Evolutionary conservation across 2,888 invertebrate genomes (phyloP).

Genomic region (Acrobasis suavella): DNA sequence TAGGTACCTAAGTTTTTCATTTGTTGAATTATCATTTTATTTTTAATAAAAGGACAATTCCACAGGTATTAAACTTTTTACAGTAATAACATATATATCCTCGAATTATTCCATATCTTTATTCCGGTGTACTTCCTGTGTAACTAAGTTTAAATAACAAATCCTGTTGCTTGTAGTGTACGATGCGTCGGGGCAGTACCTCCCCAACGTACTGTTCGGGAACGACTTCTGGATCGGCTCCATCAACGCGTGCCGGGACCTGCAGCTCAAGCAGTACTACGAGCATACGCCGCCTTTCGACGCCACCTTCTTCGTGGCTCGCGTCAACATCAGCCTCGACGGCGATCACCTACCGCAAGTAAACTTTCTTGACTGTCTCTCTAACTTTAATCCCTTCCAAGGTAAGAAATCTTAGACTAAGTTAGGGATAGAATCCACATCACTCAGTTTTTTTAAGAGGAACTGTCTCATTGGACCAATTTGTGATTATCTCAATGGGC

Average conservation of each 20-base stretch:
- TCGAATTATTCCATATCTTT: too few relatives aligned
- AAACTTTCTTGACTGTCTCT: slow-evolving; percentile 38
- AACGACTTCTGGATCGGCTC: slow-evolving; percentile 93
- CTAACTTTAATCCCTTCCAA: background rate
- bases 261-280: slow-evolving; percentile 79
- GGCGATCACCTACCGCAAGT: slow-evolving; percentile 79
- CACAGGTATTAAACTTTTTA: too few relatives aligned
- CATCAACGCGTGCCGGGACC: slow-evolving; percentile 85
- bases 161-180: slow-evolving; percentile 81
- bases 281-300: slow-evolving; percentile 82
- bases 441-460: background rate
- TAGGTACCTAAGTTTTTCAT: too few relatives aligned
- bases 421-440: background rate
- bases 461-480: too few relatives aligned
- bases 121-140: too few relatives aligned
- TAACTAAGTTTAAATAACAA: too few relatives aligned
- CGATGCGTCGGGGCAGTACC: slow-evolving; percentile 91
- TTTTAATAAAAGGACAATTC: too few relatives aligned
- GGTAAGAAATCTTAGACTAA: background rate
- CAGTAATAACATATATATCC: too few relatives aligned
- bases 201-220: slow-evolving; percentile 88
- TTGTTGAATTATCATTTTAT: too few relatives aligned
- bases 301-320: slow-evolving; percentile 84
- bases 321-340: slow-evolving; percentile 80
- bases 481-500: too few relatives aligned